Evolutionary conservation across 2,113 vertebrate species (phyloP).

Genomic region (Salvator merianae): DNA sequence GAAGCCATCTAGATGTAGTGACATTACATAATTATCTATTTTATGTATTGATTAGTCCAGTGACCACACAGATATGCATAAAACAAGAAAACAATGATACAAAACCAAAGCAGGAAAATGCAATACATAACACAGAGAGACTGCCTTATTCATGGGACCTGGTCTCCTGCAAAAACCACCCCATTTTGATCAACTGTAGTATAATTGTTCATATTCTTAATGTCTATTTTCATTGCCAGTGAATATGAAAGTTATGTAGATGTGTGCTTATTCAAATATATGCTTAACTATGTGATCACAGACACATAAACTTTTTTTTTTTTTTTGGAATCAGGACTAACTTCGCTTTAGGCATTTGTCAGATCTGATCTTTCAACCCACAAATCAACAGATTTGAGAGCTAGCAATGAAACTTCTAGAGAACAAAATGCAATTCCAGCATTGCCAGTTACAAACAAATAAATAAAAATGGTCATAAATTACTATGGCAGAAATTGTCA

Average conservation of each 20-base stretch:
- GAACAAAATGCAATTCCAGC: background rate
- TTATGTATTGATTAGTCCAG: too few species aligned
- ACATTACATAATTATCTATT: too few species aligned
- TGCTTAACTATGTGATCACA: background rate
- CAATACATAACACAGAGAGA: too few species aligned
- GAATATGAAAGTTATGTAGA: background rate
- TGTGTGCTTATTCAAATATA: background rate
- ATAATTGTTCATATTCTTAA: background rate
- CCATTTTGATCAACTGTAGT: too few species aligned
- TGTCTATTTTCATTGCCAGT: background rate
- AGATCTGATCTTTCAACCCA: background rate
- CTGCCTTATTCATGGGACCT: too few species aligned
- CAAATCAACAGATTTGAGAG: background rate
- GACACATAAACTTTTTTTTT: too few species aligned
- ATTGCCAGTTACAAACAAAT: background rate
- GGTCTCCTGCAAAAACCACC: too few species aligned
- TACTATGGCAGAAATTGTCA: background rate
- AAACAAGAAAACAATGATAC: too few species aligned
- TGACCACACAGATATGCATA: too few species aligned
- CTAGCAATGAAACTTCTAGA: background rate
- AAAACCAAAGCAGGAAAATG: too few species aligned
- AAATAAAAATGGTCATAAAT: background rate
- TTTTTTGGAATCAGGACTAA: too few species aligned
- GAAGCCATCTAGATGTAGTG: background rate
- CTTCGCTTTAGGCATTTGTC: background rate